These are phyloP conservation scores for Lepidochrysops patricia DNA, from an alignment of 2,888 invertebrate species.

Conservation along the genomic window DNA sequence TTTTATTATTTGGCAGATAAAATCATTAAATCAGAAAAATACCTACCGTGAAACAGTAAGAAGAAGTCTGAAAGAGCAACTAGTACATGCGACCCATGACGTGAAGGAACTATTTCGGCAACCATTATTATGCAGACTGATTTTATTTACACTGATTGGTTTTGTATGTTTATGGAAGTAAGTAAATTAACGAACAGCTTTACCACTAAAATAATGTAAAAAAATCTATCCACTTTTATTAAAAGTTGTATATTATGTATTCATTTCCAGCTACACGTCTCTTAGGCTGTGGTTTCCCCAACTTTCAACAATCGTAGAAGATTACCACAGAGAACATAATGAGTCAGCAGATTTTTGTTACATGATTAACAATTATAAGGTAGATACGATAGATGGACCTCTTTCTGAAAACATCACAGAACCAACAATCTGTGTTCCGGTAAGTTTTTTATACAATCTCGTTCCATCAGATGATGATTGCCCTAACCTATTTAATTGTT, in stretches of 20 bases:
- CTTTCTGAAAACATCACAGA: constrained; percentile 21
- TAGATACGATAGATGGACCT: constrained; percentile 20
- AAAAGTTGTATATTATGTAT: neutral
- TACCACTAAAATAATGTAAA: too few relatives aligned
- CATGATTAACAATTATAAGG: constrained; percentile 38
- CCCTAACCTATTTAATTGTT: too few relatives aligned
- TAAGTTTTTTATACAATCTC: constrained; percentile 28
- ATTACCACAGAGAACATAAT: constrained; percentile 32
- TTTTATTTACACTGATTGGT: constrained; percentile 34
- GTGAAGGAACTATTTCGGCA: constrained; percentile 36
- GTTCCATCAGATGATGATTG: neutral
- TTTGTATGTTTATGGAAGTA: constrained; percentile 40
- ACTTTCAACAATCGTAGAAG: constrained; percentile 43
- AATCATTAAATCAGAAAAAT: constrained; percentile 30
- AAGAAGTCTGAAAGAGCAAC: constrained; percentile 33
- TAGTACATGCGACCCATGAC: constrained; percentile 35
- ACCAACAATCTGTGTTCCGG: constrained; percentile 34
- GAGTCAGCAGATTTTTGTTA: constrained; percentile 35
- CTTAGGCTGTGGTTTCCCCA: constrained; percentile 47
- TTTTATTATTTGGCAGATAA: constrained; percentile 33
- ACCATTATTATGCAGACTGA: constrained; percentile 32
- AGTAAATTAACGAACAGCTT: too few relatives aligned
- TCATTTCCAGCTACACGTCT: constrained; percentile 35
- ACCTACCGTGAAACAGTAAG: constrained; percentile 28
- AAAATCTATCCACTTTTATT: neutral